Conservation (phyloP, 2,113 vertebrate species). For the Vireo altiloquus region DNA sequence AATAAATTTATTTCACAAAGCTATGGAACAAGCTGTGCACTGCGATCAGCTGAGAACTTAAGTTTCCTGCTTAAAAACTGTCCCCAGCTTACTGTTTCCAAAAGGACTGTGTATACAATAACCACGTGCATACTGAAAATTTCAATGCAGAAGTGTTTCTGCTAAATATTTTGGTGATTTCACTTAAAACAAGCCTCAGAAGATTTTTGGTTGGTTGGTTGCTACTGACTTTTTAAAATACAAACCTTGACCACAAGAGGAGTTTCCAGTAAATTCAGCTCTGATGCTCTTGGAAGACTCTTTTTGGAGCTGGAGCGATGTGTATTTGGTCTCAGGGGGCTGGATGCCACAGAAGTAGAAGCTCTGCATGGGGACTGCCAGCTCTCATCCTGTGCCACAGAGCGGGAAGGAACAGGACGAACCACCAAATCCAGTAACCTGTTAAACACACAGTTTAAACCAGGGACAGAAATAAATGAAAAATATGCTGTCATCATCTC, state of each 20-base stretch:
- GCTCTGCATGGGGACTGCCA: constrained; percentile 63
- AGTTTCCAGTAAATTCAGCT: constrained; percentile 85
- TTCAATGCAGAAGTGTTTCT: not conserved
- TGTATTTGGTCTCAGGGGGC: constrained; percentile 15
- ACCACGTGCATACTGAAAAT: not conserved
- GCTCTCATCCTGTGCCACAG: constrained; percentile 27
- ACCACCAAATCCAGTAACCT: constrained; percentile 86
- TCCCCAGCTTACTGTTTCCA: not conserved
- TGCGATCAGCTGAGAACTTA: not conserved
- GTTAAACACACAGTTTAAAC: not conserved
- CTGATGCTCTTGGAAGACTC: constrained; percentile 71
- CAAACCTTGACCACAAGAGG: constrained; percentile 90
- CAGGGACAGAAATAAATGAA: not conserved
- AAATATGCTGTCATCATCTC: not conserved
- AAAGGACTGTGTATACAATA: not conserved
- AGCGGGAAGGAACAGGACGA: constrained; percentile 72
- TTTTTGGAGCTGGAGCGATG: constrained; percentile 36
- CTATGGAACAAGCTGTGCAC: not conserved
- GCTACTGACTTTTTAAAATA: not conserved
- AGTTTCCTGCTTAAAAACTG: not conserved
- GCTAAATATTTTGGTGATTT: not conserved
- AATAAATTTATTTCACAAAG: not conserved
- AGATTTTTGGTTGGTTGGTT: not conserved
- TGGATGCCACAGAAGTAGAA: constrained; percentile 49
- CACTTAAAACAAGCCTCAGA: not conserved